phyloP scores from a whole-genome alignment of 2,797 vertebrate species.

The Microctenopoma lineatum region DNA sequence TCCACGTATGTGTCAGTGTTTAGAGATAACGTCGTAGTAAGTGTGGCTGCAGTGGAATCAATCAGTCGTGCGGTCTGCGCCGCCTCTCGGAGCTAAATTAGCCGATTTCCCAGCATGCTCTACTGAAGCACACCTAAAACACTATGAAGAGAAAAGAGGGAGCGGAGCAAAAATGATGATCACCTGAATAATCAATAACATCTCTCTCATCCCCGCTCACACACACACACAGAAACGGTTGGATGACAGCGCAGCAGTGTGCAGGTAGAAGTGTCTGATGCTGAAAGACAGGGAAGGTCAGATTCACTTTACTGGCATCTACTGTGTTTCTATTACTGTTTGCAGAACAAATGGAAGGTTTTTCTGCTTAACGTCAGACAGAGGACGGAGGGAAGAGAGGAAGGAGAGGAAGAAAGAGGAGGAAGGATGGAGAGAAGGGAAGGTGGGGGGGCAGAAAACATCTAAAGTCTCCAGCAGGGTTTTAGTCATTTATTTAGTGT shows the following conservation, averaged over 20 bases:
- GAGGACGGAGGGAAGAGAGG: neutral
- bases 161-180: constrained; percentile 53
- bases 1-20: too few relatives aligned
- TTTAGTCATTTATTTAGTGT: constrained; percentile 53
- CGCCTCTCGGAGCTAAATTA: constrained; percentile 26
- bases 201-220: constrained; percentile 16
- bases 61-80: constrained; percentile 2
- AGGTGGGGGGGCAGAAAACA: neutral
- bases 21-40: too few relatives aligned
- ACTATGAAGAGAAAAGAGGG: constrained; percentile 49
- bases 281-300: constrained; percentile 54
- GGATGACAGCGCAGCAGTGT: constrained; percentile 14
- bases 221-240: constrained; percentile 18
- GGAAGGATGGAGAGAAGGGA: neutral
- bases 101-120: constrained; percentile 66
- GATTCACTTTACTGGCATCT: neutral
- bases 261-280: constrained; percentile 17
- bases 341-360: neutral
- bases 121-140: constrained; percentile 64
- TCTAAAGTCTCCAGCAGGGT: constrained; percentile 25
- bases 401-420: neutral
- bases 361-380: neutral
- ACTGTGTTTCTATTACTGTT: neutral
- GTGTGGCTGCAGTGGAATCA: too few relatives aligned
- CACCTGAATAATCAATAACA: constrained; percentile 62